phyloP scores from a whole-genome alignment of 2,113 vertebrate genomes.

The Lichenostomus cassidix region DNA sequence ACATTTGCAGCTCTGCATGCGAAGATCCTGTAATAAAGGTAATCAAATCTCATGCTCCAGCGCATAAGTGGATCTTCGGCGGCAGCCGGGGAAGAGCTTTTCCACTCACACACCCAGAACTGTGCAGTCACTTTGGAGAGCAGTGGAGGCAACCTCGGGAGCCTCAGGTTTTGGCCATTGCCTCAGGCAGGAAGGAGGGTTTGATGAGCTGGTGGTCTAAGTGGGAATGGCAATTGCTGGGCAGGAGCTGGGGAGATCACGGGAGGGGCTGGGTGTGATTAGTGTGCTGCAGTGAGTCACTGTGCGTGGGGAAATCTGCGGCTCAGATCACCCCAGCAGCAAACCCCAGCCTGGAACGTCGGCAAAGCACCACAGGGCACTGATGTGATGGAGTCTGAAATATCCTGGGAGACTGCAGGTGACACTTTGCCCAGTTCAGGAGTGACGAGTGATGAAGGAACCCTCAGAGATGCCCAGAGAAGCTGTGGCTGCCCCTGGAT shows the following conservation, averaged over 20 bases:
- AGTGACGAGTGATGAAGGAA: neutral
- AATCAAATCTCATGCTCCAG: constrained; percentile 64
- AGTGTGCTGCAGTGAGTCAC: neutral
- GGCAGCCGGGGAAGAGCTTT: neutral
- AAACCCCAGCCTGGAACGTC: accelerated
- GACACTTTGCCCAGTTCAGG: neutral
- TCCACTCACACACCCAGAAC: neutral
- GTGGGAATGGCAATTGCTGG: constrained; percentile 3
- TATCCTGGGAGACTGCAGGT: neutral
- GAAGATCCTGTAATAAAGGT: constrained; percentile 52
- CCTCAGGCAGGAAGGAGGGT: constrained; percentile 7
- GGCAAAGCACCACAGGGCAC: neutral
- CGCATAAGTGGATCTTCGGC: neutral
- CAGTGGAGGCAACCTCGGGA: neutral
- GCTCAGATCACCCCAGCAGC: neutral
- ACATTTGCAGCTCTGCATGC: constrained; percentile 14
- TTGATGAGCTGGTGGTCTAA: constrained; percentile 44
- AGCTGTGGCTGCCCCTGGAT: neutral
- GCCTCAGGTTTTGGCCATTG: neutral
- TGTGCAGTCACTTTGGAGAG: neutral
- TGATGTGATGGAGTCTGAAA: neutral
- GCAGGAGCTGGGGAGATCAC: neutral
- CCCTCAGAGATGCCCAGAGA: neutral
- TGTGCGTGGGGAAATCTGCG: neutral
- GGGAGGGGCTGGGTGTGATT: neutral